phyloP scores from a whole-genome alignment of 2,888 invertebrate genomes.

The Tortrix viridana region DNA sequence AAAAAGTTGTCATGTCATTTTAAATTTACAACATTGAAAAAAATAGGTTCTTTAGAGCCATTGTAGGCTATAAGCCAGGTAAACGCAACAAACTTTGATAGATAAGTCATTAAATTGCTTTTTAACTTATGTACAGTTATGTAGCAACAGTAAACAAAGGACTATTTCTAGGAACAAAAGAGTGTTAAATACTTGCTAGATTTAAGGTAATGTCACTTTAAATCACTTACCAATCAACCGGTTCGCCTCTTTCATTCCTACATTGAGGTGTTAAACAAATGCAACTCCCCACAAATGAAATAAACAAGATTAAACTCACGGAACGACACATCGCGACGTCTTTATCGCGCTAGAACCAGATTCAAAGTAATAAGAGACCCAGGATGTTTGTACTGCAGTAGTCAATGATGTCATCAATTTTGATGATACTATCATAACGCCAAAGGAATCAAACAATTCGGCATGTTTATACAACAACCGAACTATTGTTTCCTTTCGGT shows the following conservation, averaged over 20 bases:
- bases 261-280: constrained; percentile 71
- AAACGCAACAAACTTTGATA: too few relatives aligned
- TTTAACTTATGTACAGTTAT: too few relatives aligned
- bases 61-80: too few relatives aligned
- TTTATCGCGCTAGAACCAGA: constrained; percentile 47
- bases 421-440: constrained; percentile 49
- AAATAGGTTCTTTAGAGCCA: too few relatives aligned
- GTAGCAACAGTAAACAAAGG: neutral
- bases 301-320: constrained; percentile 51
- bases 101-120: too few relatives aligned
- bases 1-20: too few relatives aligned
- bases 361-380: constrained; percentile 60
- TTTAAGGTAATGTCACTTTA: constrained; percentile 18
- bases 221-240: constrained; percentile 87
- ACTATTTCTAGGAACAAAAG: constrained; percentile 13
- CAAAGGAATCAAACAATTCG: constrained; percentile 61
- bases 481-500: constrained; percentile 50
- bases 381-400: constrained; percentile 58
- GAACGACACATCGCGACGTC: constrained; percentile 56
- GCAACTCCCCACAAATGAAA: constrained; percentile 55
- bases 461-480: constrained; percentile 64
- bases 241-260: constrained; percentile 85
- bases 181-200: constrained; percentile 2
- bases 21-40: too few relatives aligned
- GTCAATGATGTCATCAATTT: constrained; percentile 53